phyloP scores from a whole-genome alignment of 2,113 vertebrate genomes.

The Seriola quinqueradiata region DNA sequence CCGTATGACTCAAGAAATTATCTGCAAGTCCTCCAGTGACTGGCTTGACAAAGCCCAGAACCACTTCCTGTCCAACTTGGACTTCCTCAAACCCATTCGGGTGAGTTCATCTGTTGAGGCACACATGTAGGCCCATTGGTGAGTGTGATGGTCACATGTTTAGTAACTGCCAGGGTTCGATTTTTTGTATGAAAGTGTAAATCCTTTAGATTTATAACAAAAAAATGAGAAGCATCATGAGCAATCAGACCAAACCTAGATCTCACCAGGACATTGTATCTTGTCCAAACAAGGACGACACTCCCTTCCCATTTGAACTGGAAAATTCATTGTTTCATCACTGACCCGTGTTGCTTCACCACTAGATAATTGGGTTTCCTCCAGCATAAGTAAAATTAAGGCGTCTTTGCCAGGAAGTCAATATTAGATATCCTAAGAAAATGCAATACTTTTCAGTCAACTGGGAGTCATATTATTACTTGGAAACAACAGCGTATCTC shows the following conservation, averaged over 20 bases:
- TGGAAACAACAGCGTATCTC: background rate
- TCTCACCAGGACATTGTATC: no score
- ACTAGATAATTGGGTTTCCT: background rate
- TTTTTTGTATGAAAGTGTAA: background rate
- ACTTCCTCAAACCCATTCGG: slow-evolving; percentile 90
- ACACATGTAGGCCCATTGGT: background rate
- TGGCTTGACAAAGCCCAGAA: slow-evolving; percentile 85
- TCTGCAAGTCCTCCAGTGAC: slow-evolving; percentile 87
- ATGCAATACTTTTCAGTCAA: background rate
- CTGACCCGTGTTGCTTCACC: background rate
- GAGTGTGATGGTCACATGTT: background rate
- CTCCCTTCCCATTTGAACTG: background rate
- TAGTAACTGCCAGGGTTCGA: background rate
- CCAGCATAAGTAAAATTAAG: background rate
- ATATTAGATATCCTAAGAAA: background rate
- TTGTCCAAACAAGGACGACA: background rate
- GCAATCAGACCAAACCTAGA: background rate
- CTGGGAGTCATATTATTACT: background rate
- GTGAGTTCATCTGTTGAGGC: slow-evolving; percentile 78
- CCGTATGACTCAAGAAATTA: slow-evolving; percentile 80
- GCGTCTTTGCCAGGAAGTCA: background rate
- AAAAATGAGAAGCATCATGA: background rate
- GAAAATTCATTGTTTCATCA: background rate
- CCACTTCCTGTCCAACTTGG: slow-evolving; percentile 88
- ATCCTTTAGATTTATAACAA: background rate